phyloP scores from a whole-genome alignment of 2,113 vertebrate species.

The Herpailurus yagouaroundi region DNA sequence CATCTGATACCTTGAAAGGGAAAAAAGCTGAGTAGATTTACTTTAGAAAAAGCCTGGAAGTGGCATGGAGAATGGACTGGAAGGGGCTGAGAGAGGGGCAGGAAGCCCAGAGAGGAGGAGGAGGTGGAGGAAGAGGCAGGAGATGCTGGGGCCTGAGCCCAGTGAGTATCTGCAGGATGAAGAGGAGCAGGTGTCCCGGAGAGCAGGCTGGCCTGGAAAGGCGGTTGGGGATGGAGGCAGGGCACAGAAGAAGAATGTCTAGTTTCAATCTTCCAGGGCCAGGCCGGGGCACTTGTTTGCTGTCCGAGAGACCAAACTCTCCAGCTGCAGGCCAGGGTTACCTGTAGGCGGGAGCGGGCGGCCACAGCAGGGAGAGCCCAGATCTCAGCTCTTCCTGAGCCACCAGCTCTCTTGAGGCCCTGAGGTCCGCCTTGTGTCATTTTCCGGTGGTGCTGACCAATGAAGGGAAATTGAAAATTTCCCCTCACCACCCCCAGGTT shows the following conservation, averaged over 20 bases:
- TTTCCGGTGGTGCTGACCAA: neutral
- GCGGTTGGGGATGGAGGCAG: neutral
- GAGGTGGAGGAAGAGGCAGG: neutral
- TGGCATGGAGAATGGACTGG: neutral
- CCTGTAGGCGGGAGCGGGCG: rapidly evolving
- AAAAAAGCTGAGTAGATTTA: neutral
- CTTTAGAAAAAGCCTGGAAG: neutral
- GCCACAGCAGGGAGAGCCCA: neutral
- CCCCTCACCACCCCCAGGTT: neutral
- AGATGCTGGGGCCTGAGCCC: no score
- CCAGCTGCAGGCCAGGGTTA: neutral
- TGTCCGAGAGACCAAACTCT: neutral
- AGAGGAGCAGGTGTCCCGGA: rapidly evolving
- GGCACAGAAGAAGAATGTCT: neutral
- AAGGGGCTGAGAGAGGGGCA: neutral
- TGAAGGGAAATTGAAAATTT: neutral
- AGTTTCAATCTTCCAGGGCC: no score
- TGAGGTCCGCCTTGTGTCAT: no score
- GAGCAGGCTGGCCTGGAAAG: neutral
- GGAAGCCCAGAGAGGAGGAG: neutral
- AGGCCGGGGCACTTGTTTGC: neutral
- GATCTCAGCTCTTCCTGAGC: neutral
- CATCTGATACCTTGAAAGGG: neutral
- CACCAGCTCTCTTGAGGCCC: neutral
- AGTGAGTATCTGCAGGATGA: neutral